These are phyloP conservation scores for Heteromurus nitidus DNA, from an alignment of 2,888 invertebrate species.

Conservation along the genomic window DNA sequence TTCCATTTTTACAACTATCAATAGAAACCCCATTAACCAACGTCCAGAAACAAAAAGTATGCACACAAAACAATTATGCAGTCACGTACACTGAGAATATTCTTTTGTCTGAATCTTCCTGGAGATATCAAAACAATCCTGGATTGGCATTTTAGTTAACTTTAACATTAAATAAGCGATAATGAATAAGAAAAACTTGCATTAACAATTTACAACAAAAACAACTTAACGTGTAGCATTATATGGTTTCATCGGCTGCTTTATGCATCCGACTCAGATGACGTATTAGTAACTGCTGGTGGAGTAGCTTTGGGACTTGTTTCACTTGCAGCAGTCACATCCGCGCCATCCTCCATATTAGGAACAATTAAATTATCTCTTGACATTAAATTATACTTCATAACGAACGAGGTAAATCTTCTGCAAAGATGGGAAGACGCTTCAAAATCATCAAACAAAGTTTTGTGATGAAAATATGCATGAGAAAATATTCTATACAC, in stretches of 20 bases:
- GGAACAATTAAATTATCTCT: conserved; percentile 99
- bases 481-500: conserved; percentile 99
- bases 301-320: conserved; percentile 30
- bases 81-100: too few relatives aligned
- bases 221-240: too few relatives aligned
- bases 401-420: conserved; percentile 96
- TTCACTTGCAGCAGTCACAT: conserved; percentile 49
- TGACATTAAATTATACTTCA: conserved; percentile 98
- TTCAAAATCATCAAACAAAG: conserved; percentile 98
- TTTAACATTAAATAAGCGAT: background rate
- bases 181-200: background rate
- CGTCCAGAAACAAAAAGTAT: too few relatives aligned
- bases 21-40: too few relatives aligned
- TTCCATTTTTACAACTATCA: too few relatives aligned
- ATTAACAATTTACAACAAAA: background rate
- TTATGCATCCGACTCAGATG: conserved; percentile 79
- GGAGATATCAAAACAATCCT: too few relatives aligned
- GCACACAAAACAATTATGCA: too few relatives aligned
- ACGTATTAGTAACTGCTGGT: conserved; percentile 20
- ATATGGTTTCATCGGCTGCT: too few relatives aligned
- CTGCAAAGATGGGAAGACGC: conserved; percentile 91
- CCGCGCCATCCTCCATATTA: conserved; percentile 85
- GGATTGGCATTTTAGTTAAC: too few relatives aligned
- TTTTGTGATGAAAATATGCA: conserved; percentile 98
- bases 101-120: too few relatives aligned